These are phyloP conservation scores for Chaetura pelagica DNA, from an alignment of 2,113 vertebrate species.

Conservation along the genomic window DNA sequence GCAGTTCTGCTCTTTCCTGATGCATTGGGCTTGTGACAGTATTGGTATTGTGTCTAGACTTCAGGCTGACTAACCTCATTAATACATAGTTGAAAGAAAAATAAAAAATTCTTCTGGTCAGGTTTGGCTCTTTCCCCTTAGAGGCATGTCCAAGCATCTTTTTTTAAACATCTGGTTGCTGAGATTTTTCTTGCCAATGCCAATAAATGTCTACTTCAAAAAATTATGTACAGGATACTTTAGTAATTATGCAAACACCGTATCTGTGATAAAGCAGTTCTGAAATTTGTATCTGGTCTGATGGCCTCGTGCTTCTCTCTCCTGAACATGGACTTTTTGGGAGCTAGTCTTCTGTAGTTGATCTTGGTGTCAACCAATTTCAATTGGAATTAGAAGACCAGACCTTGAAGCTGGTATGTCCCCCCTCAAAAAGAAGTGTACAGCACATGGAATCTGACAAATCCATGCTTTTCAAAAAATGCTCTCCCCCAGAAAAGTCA, in stretches of 20 bases:
- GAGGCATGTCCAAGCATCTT: not conserved
- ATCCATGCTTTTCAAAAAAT: not conserved
- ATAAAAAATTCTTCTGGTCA: not conserved
- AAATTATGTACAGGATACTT: not conserved
- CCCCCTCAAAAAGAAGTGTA: not conserved
- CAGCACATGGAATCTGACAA: not conserved
- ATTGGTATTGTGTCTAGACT: not conserved
- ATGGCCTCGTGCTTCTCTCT: not conserved
- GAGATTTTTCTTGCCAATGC: not conserved
- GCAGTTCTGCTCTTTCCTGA: not conserved
- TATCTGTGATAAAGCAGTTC: not conserved
- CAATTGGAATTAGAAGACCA: not conserved
- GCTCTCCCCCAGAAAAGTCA: not conserved
- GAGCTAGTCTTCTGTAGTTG: not conserved
- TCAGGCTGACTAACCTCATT: not conserved
- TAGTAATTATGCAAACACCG: not conserved
- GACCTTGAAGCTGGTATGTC: not conserved
- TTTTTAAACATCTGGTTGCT: not conserved
- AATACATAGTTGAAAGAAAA: not conserved
- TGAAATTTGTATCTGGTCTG: not conserved
- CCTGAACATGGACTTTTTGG: not conserved
- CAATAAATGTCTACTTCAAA: not conserved
- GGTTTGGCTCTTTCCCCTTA: not conserved
- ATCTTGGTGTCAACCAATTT: fast-evolving
- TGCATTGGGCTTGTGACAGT: not conserved